Percentiles rank a stretch among this genome's conserved stretches.
Evolutionary conservation across 2,113 vertebrate species (phyloP).

Genomic region (Pelvicachromis taeniatus): DNA sequence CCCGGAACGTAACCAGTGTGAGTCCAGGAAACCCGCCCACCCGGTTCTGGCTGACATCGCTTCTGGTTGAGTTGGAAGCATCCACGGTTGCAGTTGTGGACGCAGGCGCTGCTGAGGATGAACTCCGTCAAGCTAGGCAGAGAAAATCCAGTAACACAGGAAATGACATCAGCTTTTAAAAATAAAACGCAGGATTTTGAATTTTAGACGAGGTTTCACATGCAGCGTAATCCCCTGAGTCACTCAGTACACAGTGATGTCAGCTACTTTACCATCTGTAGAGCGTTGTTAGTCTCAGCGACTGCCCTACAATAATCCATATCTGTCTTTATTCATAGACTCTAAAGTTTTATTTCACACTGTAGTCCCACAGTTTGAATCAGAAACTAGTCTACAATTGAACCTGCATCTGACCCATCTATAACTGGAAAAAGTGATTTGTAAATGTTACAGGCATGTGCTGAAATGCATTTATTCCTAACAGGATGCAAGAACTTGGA

Average conservation of each 20-base stretch:
- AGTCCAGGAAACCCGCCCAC: constrained; percentile 62
- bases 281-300: background rate
- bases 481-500: background rate
- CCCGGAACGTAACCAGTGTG: constrained; percentile 17
- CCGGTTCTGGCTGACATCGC: constrained; percentile 28
- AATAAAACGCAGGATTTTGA: background rate
- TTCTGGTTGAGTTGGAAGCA: constrained; percentile 59
- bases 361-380: background rate
- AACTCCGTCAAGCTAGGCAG: background rate
- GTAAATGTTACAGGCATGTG: background rate
- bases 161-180: background rate
- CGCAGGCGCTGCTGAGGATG: constrained; percentile 50
- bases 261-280: background rate
- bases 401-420: background rate
- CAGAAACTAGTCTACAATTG: background rate
- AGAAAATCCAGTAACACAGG: background rate
- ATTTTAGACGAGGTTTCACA: background rate
- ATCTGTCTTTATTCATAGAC: background rate
- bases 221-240: background rate
- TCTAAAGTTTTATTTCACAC: background rate
- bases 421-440: background rate
- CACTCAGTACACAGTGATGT: background rate
- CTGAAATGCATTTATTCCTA: background rate
- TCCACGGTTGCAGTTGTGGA: constrained; percentile 54
- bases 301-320: background rate